Percentiles rank a stretch among this genome's conserved stretches.
phyloP scores from a whole-genome alignment of 2,113 vertebrate species.

The Ariopsis seemanni region DNA sequence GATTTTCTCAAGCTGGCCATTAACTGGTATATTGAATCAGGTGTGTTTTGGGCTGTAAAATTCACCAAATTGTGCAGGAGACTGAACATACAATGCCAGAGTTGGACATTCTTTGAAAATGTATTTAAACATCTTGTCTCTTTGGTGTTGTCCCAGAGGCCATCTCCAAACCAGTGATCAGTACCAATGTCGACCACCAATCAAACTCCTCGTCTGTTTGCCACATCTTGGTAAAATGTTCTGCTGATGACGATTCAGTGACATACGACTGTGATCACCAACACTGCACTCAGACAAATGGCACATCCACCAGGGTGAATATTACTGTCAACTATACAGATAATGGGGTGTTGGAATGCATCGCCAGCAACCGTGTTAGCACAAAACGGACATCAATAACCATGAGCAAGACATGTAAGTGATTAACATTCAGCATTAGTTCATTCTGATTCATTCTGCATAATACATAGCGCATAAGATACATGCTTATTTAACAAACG shows the following conservation, averaged over 20 bases:
- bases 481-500: background rate
- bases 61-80: background rate
- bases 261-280: slow-evolving; percentile 37
- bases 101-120: background rate
- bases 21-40: background rate
- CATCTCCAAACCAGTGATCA: slow-evolving; percentile 51
- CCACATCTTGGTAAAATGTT: slow-evolving; percentile 61
- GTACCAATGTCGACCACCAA: rapidly evolving
- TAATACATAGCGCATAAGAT: background rate
- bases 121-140: background rate
- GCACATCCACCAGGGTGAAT: slow-evolving; percentile 33
- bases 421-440: background rate
- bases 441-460: background rate
- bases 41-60: background rate
- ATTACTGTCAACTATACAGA: slow-evolving; percentile 42
- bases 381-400: background rate
- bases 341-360: slow-evolving; percentile 51
- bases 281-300: slow-evolving; percentile 7
- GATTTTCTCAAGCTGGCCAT: background rate
- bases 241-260: slow-evolving; percentile 39
- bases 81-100: background rate
- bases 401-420: slow-evolving; percentile 49
- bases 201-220: slow-evolving; percentile 53
- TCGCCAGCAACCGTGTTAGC: slow-evolving; percentile 61
- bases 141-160: slow-evolving; percentile 16